Percentiles rank a stretch among this genome's conserved stretches.
Conservation (phyloP, 1,140 invertebrate species). For the Eueides isabella region DNA sequence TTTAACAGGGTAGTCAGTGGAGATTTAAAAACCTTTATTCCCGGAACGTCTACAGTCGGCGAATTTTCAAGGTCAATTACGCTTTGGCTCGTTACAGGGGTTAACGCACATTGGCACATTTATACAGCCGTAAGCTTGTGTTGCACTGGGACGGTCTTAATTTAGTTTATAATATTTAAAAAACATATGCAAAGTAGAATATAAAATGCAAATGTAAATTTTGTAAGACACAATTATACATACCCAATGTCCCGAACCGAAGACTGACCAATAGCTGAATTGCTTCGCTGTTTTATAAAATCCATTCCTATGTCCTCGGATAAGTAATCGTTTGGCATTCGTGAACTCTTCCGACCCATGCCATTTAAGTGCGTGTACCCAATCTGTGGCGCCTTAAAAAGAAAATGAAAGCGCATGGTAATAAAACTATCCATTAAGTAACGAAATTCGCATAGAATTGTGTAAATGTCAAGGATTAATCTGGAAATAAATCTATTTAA, state of each 20-base stretch:
- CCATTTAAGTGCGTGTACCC: slow-evolving; percentile 71
- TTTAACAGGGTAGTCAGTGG: no score
- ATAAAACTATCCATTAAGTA: background rate
- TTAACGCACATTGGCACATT: no score
- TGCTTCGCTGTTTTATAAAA: slow-evolving; percentile 58
- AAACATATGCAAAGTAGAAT: no score
- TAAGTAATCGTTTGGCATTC: slow-evolving; percentile 49
- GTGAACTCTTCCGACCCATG: slow-evolving; percentile 54
- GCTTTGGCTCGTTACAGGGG: no score
- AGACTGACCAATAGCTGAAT: slow-evolving; percentile 69
- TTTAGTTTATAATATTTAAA: no score
- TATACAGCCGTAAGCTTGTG: no score
- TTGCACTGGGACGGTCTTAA: no score
- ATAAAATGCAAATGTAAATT: no score
- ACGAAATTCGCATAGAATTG: background rate
- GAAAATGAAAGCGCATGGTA: background rate
- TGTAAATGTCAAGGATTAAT: background rate
- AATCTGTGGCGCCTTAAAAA: slow-evolving; percentile 63
- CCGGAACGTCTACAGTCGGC: no score
- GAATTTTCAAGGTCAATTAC: no score
- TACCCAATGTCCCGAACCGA: slow-evolving; percentile 73
- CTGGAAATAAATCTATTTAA: background rate
- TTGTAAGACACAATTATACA: background rate
- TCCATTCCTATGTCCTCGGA: slow-evolving; percentile 58
- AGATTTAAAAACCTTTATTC: no score